A percentile compares a stretch with the other conserved stretches of the same genome.
These are phyloP conservation scores for Oryzias curvinotus DNA, from an alignment of 2,113 vertebrate species.

Conservation along the genomic window DNA sequence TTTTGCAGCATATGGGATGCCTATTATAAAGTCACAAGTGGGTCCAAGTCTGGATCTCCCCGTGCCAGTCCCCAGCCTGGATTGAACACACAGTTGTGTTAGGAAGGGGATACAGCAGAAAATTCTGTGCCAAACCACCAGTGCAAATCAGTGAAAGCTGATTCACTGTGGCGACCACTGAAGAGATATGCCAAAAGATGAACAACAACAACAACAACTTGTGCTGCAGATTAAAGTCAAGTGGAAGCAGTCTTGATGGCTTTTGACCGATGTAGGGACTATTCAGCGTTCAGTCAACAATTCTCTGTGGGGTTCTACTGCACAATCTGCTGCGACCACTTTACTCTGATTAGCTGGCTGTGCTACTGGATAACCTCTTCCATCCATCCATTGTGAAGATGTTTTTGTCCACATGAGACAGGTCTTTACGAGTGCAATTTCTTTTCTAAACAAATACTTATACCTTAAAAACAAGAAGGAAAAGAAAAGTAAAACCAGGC, in stretches of 20 bases:
- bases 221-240: slow-evolving; percentile 26
- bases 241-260: slow-evolving; percentile 17
- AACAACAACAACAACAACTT: slow-evolving; percentile 14
- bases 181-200: no score
- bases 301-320: slow-evolving; percentile 13
- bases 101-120: no score
- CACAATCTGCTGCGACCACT: slow-evolving; percentile 15
- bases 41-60: no score
- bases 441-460: background rate
- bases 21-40: no score
- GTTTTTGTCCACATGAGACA: slow-evolving; percentile 2
- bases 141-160: no score
- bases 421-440: background rate
- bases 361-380: slow-evolving; percentile 1
- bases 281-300: slow-evolving; percentile 24
- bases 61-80: no score
- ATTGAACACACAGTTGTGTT: no score
- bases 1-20: no score
- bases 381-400: background rate
- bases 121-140: no score
- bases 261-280: slow-evolving; percentile 29
- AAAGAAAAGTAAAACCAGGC: background rate
- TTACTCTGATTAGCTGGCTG: background rate
- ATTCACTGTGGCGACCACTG: no score
- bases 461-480: background rate